phyloP scores from a whole-genome alignment of 2,113 vertebrate species.

The Drymodes brunneopygia region DNA sequence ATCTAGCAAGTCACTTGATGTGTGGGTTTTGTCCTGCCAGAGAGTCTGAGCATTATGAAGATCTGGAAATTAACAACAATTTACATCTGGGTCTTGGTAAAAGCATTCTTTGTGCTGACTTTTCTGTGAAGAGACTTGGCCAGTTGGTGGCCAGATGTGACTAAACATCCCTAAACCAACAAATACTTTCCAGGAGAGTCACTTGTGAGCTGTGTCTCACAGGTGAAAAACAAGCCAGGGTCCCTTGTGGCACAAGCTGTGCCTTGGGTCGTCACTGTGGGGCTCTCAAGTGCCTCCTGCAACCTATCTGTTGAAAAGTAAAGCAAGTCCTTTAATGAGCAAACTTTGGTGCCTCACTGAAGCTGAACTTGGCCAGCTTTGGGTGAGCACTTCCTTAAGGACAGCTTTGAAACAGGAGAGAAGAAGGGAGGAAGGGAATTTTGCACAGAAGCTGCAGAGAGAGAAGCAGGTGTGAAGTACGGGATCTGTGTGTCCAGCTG shows the following conservation, averaged over 20 bases:
- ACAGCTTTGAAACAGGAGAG: background rate
- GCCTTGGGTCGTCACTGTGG: background rate
- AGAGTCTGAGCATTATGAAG: background rate
- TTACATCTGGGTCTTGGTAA: background rate
- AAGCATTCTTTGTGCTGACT: background rate
- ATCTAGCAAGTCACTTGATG: background rate
- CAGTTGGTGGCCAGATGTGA: background rate
- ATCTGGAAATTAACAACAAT: background rate
- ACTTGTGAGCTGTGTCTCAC: background rate
- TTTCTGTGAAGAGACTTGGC: background rate
- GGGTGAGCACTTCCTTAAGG: background rate
- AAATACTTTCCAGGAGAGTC: conserved; percentile 27
- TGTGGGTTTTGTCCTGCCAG: background rate
- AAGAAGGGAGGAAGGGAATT: background rate
- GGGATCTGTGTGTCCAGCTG: rapidly evolving
- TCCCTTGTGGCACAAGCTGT: background rate
- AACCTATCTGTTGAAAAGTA: background rate
- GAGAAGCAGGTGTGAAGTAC: background rate
- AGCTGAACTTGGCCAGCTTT: background rate
- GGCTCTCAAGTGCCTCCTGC: background rate
- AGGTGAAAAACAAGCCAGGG: background rate
- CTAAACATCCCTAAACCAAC: background rate
- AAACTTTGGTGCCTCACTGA: background rate
- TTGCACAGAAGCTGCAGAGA: background rate
- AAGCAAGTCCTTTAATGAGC: background rate